Base-by-base conservation (phyloP, 2,888 invertebrate species). In the Archips crataeganus region DNA sequence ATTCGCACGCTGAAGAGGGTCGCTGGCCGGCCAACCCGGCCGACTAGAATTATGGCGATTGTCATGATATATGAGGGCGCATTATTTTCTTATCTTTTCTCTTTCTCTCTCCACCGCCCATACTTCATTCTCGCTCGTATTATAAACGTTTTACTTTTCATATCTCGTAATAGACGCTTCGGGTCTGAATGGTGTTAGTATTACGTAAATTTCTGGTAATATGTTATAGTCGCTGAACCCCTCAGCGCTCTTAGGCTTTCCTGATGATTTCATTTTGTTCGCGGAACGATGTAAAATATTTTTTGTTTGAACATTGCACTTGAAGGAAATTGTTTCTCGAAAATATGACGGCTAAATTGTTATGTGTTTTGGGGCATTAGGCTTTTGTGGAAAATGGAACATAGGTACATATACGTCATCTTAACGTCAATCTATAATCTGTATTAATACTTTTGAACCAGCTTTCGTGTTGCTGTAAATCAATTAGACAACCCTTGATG, bases 21-120 rank as follows among this genome's bases (percentile, higher is more conserved):
- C 89, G 86, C 82, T 89, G 88, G 89, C 87, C 88, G 87, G 87
- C 86, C 85, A 84, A 77, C 83, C 85, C 79, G 84, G 86, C 87
- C 87, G 87, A 83, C 85, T 87, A 88, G 90, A 92, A 91, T 92
- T 92, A 89, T 89, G 87, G 92, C 91, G 93, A 93, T 93, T 94
- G 91, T 87, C 89, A 94, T 94, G 94, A 94, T 94, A 93, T 94
- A 94, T 93, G 93, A 87, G 87, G 86, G 90, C 86, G 93, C 90
- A 93, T 94, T 94, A 94, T 94, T 93, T 94, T 92, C 94, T 94
- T 94, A 94, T 94, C 94, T 92, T 91, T 90, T 91, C 92, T 92
- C 91, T 91, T 91, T 92, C 92, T 93, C 91, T 91, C 93, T 92
- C 90, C 90, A 90, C 89, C 88, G 87, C 82, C 89, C 91, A 93